These are phyloP conservation scores for Drosophila histrio DNA, from an alignment of 2,888 invertebrate species.

Conservation along the genomic window DNA sequence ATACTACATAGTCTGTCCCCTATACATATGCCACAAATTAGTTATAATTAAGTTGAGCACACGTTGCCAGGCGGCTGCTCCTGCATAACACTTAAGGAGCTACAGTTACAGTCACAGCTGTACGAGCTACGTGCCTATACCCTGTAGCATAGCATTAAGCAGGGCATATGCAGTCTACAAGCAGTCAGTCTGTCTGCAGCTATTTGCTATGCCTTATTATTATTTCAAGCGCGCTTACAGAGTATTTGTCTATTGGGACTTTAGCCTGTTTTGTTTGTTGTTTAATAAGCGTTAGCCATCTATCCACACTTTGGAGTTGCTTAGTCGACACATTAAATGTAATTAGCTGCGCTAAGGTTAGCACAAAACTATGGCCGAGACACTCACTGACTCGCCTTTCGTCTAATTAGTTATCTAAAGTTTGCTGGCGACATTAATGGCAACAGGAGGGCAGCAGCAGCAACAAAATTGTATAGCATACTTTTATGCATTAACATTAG, in stretches of 20 bases:
- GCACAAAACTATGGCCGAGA: slow-evolving; percentile 59
- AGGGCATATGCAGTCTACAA: background rate
- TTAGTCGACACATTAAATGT: slow-evolving; percentile 78
- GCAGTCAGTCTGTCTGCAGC: no score
- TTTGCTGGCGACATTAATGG: slow-evolving; percentile 75
- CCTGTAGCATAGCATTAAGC: background rate
- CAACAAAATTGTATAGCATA: slow-evolving; percentile 63
- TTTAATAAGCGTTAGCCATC: slow-evolving; percentile 67
- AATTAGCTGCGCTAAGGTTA: slow-evolving; percentile 76
- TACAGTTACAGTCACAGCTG: slow-evolving; percentile 54
- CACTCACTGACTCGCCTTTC: slow-evolving; percentile 45
- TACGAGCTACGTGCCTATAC: slow-evolving; percentile 53
- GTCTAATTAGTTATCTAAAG: slow-evolving; percentile 77
- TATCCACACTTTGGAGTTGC: slow-evolving; percentile 63
- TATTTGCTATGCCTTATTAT: no score
- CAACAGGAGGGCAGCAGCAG: slow-evolving; percentile 18
- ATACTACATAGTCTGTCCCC: slow-evolving; percentile 12
- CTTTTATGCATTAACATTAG: slow-evolving; percentile 59
- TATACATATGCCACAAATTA: slow-evolving; percentile 75
- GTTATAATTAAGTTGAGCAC: slow-evolving; percentile 76
- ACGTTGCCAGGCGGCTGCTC: slow-evolving; percentile 52
- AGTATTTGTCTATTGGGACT: background rate
- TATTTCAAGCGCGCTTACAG: no score
- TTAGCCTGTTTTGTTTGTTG: background rate
- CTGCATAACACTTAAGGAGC: slow-evolving; percentile 65